Base-by-base conservation (phyloP, 2,113 vertebrate genomes). In the Genyomyrus donnyi region DNA sequence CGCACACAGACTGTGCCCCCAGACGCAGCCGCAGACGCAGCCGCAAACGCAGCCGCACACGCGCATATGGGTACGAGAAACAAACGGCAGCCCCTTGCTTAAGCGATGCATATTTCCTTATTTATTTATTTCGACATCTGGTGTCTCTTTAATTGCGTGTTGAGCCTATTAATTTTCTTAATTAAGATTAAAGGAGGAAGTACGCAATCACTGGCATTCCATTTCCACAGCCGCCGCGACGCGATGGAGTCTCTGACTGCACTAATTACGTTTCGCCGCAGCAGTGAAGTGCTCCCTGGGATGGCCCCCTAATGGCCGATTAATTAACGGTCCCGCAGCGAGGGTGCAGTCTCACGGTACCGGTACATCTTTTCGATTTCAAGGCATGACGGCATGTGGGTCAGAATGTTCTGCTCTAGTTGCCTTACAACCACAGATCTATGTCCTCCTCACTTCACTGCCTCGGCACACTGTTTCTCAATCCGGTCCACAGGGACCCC, bases 141-240 rank as follows among this genome's bases (percentile, higher is more conserved):
- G 85, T 27, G 17, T 87, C 85, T 87, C 50, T 87, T 87, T 53
- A 87, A 87, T 87, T 87, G 85, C 50, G 35, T 19, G 27, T 87
- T 39, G 50, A 87, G 31, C 85, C 27, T 87, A 35, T 87, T 87
- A 52, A 87, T 56, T 87, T 87, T 35, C 49, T 53, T 87, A 87
- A 87, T 87, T 56, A 87, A 87, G 48, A 87, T 56, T 87, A 87
- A 87, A 87, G 50, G 50, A 87, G 48, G 50, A 87, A 87, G 50
- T 56, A 17, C 5, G 15, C 9, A 56, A 35, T 53, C 85, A 87
- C 27, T 56, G 48, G 27, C 27, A 35, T 87, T 39, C 27, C 19
- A 52, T 87, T 52, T 87, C n/a, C 50, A n/a, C 50, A 8, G 13
- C 85, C 50, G 31, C 50, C 50, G 17, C 50, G 11, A 50, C 85